Percentiles rank a stretch among this genome's conserved stretches.
Conservation (phyloP, 2,113 vertebrate genomes). For the Scatophagus argus region DNA sequence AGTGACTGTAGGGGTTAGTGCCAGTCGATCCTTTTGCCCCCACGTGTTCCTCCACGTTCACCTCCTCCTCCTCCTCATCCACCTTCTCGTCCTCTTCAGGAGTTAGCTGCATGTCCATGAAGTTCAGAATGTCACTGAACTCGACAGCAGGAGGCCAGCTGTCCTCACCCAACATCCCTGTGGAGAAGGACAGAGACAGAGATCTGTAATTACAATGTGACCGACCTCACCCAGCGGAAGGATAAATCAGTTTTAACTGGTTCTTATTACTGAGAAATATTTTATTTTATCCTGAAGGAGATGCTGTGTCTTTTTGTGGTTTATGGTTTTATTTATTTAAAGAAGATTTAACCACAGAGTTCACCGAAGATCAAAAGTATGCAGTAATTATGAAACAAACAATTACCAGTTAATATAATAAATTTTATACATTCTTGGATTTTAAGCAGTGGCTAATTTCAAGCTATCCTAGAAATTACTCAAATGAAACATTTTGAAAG, state of each 20-base stretch:
- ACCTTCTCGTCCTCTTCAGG: constrained; percentile 16
- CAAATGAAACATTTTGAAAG: not conserved
- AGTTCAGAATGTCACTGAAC: constrained; percentile 89
- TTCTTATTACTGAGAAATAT: not conserved
- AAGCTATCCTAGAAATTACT: not conserved
- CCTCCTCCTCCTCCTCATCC: constrained; percentile 9
- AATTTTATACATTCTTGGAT: no score
- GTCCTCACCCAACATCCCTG: constrained; percentile 86
- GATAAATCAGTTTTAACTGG: not conserved
- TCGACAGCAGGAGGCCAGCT: constrained; percentile 88
- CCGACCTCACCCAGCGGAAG: no score
- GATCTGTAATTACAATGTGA: not conserved
- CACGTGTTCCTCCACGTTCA: constrained; percentile 6
- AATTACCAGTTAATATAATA: no score
- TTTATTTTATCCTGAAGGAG: not conserved
- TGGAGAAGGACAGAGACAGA: not conserved
- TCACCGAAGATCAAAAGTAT: no score
- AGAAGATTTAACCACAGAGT: no score
- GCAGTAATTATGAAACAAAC: no score
- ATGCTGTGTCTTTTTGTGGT: not conserved
- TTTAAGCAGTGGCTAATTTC: not conserved
- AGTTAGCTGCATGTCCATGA: constrained; percentile 86
- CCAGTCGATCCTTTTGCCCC: not conserved
- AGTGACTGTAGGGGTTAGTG: constrained; percentile 49
- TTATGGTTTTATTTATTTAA: not conserved